Evolutionary conservation across 2,113 vertebrate species (phyloP).

Genomic region (Tragulus kanchil): DNA sequence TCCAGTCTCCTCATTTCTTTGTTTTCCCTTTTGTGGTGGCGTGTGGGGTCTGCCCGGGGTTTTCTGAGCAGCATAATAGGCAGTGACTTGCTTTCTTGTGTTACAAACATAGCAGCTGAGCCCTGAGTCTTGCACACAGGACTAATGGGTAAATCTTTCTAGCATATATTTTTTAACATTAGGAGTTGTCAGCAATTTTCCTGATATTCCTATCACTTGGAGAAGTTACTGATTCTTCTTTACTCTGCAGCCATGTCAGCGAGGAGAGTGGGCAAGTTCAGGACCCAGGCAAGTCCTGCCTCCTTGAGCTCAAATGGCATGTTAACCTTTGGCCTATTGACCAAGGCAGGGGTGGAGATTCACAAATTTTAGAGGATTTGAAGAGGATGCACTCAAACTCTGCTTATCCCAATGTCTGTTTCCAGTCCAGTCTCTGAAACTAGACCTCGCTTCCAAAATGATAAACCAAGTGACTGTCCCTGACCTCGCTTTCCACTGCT

Average conservation of each 20-base stretch:
- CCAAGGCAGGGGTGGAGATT: not conserved
- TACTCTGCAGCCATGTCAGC: not conserved
- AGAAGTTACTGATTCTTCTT: not conserved
- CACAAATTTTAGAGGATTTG: not conserved
- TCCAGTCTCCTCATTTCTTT: not conserved
- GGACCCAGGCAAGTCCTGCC: not conserved
- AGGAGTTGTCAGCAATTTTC: not conserved
- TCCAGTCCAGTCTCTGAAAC: not conserved
- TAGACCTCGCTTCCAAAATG: conserved; percentile 4
- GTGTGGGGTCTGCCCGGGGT: not conserved
- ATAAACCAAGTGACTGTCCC: not conserved
- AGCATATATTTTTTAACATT: not conserved
- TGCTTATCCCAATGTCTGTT: not conserved
- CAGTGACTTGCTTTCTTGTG: not conserved
- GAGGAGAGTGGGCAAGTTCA: too few species aligned
- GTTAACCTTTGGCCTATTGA: not conserved
- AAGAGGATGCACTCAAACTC: not conserved
- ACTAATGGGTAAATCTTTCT: not conserved
- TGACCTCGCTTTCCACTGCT: not conserved
- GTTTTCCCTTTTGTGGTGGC: not conserved
- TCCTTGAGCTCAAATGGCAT: conserved; percentile 9
- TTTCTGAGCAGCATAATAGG: not conserved
- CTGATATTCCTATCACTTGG: not conserved
- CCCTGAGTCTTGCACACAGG: not conserved
- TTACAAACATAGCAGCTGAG: not conserved